Evolutionary conservation across 2,888 invertebrate species (phyloP).

Genomic region (Acleris cristana): DNA sequence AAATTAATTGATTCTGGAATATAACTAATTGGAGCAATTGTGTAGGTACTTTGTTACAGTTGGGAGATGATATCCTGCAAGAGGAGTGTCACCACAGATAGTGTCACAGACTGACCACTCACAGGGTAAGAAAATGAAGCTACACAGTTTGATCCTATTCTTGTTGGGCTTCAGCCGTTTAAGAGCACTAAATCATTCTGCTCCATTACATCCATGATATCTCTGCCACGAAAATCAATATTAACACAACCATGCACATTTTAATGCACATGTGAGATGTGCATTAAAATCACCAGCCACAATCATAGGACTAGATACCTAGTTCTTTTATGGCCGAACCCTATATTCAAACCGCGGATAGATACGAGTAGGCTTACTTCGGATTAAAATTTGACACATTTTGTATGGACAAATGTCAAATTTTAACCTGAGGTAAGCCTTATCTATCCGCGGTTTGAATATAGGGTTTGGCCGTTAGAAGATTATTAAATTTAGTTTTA

Average conservation of each 20-base stretch:
- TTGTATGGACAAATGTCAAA: no score
- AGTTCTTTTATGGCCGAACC: no score
- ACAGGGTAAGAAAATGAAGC: constrained; percentile 21
- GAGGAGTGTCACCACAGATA: no score
- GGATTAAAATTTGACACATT: no score
- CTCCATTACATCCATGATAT: constrained; percentile 31
- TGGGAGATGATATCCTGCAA: constrained; percentile 29
- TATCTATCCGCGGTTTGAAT: no score
- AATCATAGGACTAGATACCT: constrained; percentile 22
- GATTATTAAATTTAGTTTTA: constrained; percentile 29
- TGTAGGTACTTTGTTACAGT: constrained; percentile 14
- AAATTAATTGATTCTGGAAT: neutral
- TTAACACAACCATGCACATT: constrained; percentile 31
- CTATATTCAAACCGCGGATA: no score
- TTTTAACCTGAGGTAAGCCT: no score
- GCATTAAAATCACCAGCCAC: constrained; percentile 39
- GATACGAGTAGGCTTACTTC: no score
- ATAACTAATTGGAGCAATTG: constrained; percentile 1
- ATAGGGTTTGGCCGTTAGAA: no score
- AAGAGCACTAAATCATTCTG: constrained; percentile 33
- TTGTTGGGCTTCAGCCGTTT: constrained; percentile 31
- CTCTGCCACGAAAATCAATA: constrained; percentile 15
- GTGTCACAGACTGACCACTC: constrained; percentile 21
- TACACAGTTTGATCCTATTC: constrained; percentile 24
- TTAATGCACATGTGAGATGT: constrained; percentile 24